Percentiles rank a stretch among this genome's conserved stretches.
phyloP scores from a whole-genome alignment of 2,888 invertebrate genomes.

The Norana najaformis region DNA sequence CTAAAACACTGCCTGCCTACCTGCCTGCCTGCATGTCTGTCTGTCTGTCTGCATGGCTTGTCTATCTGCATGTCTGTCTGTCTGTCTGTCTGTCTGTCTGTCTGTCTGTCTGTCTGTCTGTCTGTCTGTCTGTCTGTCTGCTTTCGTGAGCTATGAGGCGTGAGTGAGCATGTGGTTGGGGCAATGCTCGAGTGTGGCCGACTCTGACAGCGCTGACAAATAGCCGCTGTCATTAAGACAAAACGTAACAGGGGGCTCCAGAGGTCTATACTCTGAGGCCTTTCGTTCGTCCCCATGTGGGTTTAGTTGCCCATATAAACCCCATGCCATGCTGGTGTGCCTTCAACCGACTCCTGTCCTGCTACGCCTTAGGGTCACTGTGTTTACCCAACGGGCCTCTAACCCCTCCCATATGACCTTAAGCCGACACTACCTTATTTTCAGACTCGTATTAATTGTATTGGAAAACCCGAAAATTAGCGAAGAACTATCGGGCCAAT shows the following conservation, averaged over 20 bases:
- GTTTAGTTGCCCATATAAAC: slow-evolving; percentile 6
- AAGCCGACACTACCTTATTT: background rate
- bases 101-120: too few species aligned
- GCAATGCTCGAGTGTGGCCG: background rate
- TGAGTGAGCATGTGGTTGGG: background rate
- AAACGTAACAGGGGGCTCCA: background rate
- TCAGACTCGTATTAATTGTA: background rate
- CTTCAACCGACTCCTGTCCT: background rate
- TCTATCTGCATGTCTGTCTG: background rate
- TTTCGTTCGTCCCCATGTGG: background rate
- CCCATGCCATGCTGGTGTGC: background rate
- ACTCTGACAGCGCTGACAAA: slow-evolving; percentile 7
- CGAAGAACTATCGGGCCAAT: background rate
- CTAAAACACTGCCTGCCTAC: too few species aligned
- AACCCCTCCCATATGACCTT: background rate
- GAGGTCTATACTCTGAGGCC: background rate
- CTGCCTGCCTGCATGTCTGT: too few species aligned
- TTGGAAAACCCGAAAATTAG: background rate
- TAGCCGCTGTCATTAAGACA: background rate
- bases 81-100: background rate
- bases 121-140: background rate
- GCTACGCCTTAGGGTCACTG: background rate
- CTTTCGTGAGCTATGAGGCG: background rate
- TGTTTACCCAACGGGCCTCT: background rate
- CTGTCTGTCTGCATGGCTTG: too few species aligned